phyloP scores from a whole-genome alignment of 2,888 invertebrate species.

The Orthosia gracilis region DNA sequence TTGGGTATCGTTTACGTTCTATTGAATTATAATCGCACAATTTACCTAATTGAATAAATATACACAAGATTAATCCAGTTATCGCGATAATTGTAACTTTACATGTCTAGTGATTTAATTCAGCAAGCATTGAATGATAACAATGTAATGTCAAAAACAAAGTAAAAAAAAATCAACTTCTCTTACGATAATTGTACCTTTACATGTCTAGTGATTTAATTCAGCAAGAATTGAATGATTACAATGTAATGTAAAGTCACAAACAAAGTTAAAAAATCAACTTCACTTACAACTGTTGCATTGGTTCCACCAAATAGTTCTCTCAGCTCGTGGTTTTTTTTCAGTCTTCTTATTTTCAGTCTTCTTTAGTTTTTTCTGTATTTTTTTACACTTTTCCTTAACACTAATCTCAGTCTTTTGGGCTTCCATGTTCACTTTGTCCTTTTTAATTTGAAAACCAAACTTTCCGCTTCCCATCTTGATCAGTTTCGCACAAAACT shows the following conservation, averaged over 20 bases:
- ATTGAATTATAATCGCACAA: constrained; percentile 12
- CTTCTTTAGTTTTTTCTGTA: constrained; percentile 89
- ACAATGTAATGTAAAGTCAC: constrained; percentile 19
- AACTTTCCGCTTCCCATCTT: constrained; percentile 90
- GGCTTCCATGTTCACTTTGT: constrained; percentile 83
- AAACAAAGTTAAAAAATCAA: constrained; percentile 37
- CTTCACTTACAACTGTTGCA: constrained; percentile 87
- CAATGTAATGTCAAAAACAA: constrained; percentile 26
- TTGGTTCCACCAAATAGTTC: constrained; percentile 90
- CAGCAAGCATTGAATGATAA: constrained; percentile 25
- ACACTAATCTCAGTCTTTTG: constrained; percentile 88
- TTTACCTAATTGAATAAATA: constrained; percentile 47
- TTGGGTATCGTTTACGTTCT: constrained; percentile 15
- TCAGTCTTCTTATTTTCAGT: constrained; percentile 90
- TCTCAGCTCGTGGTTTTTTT: constrained; percentile 78
- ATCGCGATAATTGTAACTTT: constrained; percentile 36
- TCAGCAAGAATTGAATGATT: constrained; percentile 28
- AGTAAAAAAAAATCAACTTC: constrained; percentile 38
- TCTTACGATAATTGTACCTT: too few species aligned
- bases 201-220: constrained; percentile 19
- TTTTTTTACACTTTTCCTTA: constrained; percentile 87
- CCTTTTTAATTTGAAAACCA: constrained; percentile 83
- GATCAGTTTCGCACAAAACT: constrained; percentile 73
- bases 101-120: constrained; percentile 28
- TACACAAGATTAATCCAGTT: constrained; percentile 41